phyloP scores from a whole-genome alignment of 2,797 vertebrate genomes.

The Propithecus deckenii region DNA sequence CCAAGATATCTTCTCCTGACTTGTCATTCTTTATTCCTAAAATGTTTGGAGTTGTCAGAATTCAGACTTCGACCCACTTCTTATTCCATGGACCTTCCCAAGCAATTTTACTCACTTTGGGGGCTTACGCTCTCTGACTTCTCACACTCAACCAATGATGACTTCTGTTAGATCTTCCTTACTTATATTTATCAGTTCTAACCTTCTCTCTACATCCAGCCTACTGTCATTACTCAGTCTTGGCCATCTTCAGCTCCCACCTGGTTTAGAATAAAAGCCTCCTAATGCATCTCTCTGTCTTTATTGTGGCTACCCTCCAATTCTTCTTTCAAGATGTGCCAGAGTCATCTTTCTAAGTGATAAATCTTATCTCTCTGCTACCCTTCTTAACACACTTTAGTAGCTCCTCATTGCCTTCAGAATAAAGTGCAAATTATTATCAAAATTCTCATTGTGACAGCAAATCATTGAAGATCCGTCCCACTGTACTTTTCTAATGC shows the following conservation, averaged over 20 bases:
- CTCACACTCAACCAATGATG: neutral
- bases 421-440: conserved; percentile 15
- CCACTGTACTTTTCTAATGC: neutral
- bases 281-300: neutral
- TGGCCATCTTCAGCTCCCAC: neutral
- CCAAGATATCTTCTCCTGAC: neutral
- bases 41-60: neutral
- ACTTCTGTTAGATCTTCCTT: neutral
- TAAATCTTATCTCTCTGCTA: conserved; percentile 1
- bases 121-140: neutral
- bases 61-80: neutral
- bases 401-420: neutral
- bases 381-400: conserved; percentile 26
- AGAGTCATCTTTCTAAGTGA: conserved; percentile 15
- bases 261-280: neutral
- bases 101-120: neutral
- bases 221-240: neutral
- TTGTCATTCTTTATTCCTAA: neutral
- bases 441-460: neutral
- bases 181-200: neutral
- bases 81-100: neutral
- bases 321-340: neutral
- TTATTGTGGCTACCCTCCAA: neutral
- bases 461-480: neutral
- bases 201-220: neutral